Conservation (phyloP, 2,797 vertebrate genomes). For the Adelosebastes latens region DNA sequence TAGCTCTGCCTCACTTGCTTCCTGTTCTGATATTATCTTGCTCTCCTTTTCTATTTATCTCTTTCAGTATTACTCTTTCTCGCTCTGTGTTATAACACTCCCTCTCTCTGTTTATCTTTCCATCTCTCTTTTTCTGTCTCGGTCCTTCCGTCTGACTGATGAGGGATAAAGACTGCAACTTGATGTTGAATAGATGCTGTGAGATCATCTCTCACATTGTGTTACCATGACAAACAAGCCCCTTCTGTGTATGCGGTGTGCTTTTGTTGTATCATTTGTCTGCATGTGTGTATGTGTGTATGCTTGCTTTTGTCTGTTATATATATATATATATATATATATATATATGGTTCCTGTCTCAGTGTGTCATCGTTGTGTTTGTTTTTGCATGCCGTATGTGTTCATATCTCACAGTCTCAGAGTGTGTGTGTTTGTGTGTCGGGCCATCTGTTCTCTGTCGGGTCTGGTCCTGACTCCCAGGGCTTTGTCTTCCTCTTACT, state of each 20-base stretch:
- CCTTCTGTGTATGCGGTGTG: constrained; percentile 26
- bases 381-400: constrained; percentile 55
- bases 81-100: constrained; percentile 34
- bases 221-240: constrained; percentile 67
- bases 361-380: constrained; percentile 55
- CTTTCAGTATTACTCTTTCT: not conserved
- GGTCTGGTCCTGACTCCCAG: constrained; percentile 65
- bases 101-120: constrained; percentile 42
- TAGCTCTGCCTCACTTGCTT: constrained; percentile 44
- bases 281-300: constrained; percentile 1
- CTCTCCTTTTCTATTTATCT: constrained; percentile 29
- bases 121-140: constrained; percentile 1
- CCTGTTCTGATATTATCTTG: constrained; percentile 50
- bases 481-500: constrained; percentile 64
- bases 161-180: constrained; percentile 47
- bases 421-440: constrained; percentile 35
- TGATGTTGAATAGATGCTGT: constrained; percentile 50
- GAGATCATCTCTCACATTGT: constrained; percentile 43
- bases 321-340: constrained; percentile 6
- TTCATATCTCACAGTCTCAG: constrained; percentile 55
- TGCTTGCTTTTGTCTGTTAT: not conserved
- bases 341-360: constrained; percentile 22
- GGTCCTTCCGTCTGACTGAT: constrained; percentile 37
- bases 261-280: constrained; percentile 33
- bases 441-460: constrained; percentile 76